Evolutionary conservation across 2,888 invertebrate species (phyloP).

Genomic region (Entomobrya multifasciata): DNA sequence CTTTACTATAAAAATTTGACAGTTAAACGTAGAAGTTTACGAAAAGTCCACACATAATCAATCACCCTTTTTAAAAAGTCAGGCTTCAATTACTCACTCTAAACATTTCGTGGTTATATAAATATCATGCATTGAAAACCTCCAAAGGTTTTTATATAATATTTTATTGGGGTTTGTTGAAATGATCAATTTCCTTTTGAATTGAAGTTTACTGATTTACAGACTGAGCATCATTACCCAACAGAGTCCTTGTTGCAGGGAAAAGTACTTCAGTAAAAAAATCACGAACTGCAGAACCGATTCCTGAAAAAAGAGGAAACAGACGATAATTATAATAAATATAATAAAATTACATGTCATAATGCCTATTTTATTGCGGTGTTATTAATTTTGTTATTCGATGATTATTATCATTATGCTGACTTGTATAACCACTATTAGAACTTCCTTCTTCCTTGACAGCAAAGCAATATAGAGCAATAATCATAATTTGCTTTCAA

Average conservation of each 20-base stretch:
- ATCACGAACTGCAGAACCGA: background rate
- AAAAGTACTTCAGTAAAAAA: conserved; percentile 12
- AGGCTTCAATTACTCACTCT: too few species aligned
- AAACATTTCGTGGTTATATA: too few species aligned
- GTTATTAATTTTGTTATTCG: conserved; percentile 22
- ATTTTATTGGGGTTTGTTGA: background rate
- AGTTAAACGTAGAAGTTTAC: background rate
- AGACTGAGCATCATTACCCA: background rate
- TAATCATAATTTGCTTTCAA: too few species aligned
- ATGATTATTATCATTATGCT: too few species aligned
- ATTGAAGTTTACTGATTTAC: background rate
- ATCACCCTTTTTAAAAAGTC: background rate
- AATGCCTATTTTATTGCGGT: background rate
- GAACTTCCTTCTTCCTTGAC: too few species aligned
- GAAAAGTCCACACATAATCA: background rate
- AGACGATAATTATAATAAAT: background rate
- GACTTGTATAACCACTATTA: too few species aligned
- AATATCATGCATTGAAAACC: too few species aligned
- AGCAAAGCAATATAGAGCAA: too few species aligned
- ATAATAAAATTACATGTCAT: conserved; percentile 21
- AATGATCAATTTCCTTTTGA: background rate
- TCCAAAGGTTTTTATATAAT: background rate
- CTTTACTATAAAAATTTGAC: background rate
- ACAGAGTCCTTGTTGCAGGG: background rate
- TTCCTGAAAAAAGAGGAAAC: conserved; percentile 7